Evolutionary conservation across 2,797 vertebrate species (phyloP).

Genomic region (Aratinga solstitialis): DNA sequence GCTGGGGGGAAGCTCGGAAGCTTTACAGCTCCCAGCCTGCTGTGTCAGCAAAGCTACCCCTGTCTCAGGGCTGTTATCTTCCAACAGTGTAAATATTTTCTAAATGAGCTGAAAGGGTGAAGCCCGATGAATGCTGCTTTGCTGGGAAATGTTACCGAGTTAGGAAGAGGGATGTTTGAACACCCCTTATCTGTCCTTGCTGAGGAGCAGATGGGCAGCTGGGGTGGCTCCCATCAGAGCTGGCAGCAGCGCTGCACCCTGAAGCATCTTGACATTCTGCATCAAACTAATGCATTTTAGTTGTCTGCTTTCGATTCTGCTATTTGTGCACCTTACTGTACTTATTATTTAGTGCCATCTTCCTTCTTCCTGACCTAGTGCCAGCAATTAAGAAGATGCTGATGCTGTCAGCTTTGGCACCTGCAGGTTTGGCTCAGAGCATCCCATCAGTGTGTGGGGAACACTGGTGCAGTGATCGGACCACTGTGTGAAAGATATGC

Average conservation of each 20-base stretch:
- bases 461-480: rapidly evolving
- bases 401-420: conserved; percentile 66
- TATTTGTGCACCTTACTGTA: conserved; percentile 62
- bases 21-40: neutral
- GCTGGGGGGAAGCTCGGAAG: neutral
- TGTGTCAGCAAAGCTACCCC: conserved; percentile 21
- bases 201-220: neutral
- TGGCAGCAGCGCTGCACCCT: neutral
- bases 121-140: neutral
- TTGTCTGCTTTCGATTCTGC: conserved; percentile 64
- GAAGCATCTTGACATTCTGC: neutral
- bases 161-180: neutral
- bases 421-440: neutral
- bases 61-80: conserved; percentile 32
- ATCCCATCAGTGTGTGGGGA: rapidly evolving
- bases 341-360: conserved; percentile 51
- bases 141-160: neutral
- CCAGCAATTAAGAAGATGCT: conserved; percentile 60
- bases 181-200: neutral
- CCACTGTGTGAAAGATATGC: neutral
- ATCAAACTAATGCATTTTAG: neutral
- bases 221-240: rapidly evolving
- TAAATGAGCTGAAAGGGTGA: conserved; percentile 29
- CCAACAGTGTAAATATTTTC: conserved; percentile 61
- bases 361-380: conserved; percentile 25